Base-by-base conservation (phyloP, 2,888 invertebrate species). In the Xanthorhoe designata region DNA sequence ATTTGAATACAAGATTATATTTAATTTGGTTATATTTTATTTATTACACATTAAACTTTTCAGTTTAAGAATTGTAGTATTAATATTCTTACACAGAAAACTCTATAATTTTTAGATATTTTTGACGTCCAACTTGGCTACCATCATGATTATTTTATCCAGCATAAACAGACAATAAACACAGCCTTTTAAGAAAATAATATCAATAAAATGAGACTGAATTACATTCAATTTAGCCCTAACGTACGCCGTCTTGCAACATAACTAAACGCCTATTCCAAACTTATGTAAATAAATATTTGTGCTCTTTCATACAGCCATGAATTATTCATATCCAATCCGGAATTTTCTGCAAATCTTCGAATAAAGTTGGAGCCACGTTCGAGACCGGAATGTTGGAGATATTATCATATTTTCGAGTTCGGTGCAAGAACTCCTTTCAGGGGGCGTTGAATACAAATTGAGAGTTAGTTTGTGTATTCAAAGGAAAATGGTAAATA, bases 401-500 rank as follows among this genome's bases (percentile, higher is more conserved):
- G n/a, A 69, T 62, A 71, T 73, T 71, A 71, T 70, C 70, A 71
- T 70, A 73, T 69, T 68, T 60, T 57, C 54, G 50, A 57, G 62
- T 68, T 68, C 58, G 51, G 24, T 61, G 65, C 63, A 59, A 47
- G 45, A 49, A 64, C 58, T 69, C 68, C 58, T 61, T 60, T 53
- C 57, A 60, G 57, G 57, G 60, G 60, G 65, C 62, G 65, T 62
- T 70, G 73, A 73, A 73, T 73, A 73, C 70, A 70, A 70, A 73
- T 71, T 66, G 66, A 50, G 64, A 59, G 66, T 69, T 64, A 68
- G 56, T 47, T 67, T 64, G 61, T 61, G 64, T 68, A 63, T 63
- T 63, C 62, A 53, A 66, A 38, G 51, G 10, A 52, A 56, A n/a
- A 56, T 52, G 59, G 15, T 66, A 59, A 66, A 59, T 18, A 6